Base-by-base conservation (phyloP, 92 coral and sea anemone species). In the Palythoa grandis region DNA sequence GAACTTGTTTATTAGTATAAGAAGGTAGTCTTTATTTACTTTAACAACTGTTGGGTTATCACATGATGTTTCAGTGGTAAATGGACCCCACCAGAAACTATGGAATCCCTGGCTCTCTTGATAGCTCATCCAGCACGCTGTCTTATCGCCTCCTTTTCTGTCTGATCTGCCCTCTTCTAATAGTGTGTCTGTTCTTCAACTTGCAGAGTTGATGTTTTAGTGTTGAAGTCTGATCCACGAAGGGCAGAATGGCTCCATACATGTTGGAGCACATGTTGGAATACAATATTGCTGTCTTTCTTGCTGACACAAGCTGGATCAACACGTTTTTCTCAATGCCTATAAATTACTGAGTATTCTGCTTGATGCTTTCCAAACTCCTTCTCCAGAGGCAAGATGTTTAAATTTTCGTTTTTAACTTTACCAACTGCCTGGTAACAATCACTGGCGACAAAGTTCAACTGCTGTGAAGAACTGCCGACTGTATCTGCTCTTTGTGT, bases 91-190 rank as follows among this genome's bases (percentile, higher is more conserved):
- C 35, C 1, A 29, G 35, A 29, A 29, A 29, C 1, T 29, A 29
- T 29, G 20, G 68, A 61, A 19, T 61, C 68, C 7, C 68, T 61
- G 68, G 68, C 23, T 61, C 82, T 85, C 56, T 85, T 60, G 60
- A 85, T 74, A 23, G 88, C 82, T 74, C 74, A 74, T 20, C 68
- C 68, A 15, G 68, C 68, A 61, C 11, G 68, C n/a, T 15, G 68
- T 15, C 68, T 61, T n/a, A 61, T 67, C 35, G 88, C 88, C 56
- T 56, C 80, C 78, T 47, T 54, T 54, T 54, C 80, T 23, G 39
- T 40, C 35, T 4, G 14, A 19, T 72, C 77, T 72, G 35, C 77
- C 19, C 77, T 37, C 23, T 71, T 71, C 52, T 52, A 2, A 52
- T 2, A 52, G 47, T 61, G 29, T 71, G 76, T 70, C 29, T 35